Evolutionary conservation across 2,113 vertebrate species (phyloP).

Genomic region (Camelus dromedarius): DNA sequence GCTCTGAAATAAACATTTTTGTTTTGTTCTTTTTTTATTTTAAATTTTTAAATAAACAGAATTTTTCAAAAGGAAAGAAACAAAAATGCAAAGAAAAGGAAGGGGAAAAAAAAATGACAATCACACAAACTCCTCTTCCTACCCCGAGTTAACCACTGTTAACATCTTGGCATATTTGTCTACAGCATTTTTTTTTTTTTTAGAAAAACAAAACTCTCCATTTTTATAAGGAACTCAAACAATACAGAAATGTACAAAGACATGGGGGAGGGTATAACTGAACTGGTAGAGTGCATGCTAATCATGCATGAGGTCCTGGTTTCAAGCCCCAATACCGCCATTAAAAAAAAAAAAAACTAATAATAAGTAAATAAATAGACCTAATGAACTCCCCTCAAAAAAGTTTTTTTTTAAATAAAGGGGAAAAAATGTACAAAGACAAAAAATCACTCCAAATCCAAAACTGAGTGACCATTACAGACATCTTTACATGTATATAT

Average conservation of each 20-base stretch:
- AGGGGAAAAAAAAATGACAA: background rate
- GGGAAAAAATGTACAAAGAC: background rate
- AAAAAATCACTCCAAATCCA: background rate
- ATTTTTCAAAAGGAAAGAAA: background rate
- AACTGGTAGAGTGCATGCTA: too few relatives aligned
- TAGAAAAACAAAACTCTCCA: background rate
- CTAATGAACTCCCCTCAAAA: too few relatives aligned
- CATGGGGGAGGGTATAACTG: too few relatives aligned
- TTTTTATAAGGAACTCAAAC: background rate
- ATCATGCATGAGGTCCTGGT: too few relatives aligned
- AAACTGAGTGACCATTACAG: background rate
- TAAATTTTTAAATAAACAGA: conserved; percentile 37
- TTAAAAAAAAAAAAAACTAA: too few relatives aligned
- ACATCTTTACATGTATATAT: background rate
- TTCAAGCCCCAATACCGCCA: too few relatives aligned
- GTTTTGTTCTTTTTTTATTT: conserved; percentile 20
- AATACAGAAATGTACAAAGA: conserved; percentile 2
- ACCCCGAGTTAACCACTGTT: background rate
- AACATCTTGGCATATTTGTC: background rate
- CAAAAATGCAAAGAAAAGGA: background rate
- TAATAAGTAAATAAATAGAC: too few relatives aligned
- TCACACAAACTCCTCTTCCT: background rate
- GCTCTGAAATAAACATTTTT: conserved; percentile 24
- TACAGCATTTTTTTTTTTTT: background rate
- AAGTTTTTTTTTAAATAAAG: too few relatives aligned